Evolutionary conservation across 53 echinoderm and acorn worm genomes (phyloP), one percentile per base, ranked within the genome.

Genomic region (Temnopleurus reevesii): DNA sequence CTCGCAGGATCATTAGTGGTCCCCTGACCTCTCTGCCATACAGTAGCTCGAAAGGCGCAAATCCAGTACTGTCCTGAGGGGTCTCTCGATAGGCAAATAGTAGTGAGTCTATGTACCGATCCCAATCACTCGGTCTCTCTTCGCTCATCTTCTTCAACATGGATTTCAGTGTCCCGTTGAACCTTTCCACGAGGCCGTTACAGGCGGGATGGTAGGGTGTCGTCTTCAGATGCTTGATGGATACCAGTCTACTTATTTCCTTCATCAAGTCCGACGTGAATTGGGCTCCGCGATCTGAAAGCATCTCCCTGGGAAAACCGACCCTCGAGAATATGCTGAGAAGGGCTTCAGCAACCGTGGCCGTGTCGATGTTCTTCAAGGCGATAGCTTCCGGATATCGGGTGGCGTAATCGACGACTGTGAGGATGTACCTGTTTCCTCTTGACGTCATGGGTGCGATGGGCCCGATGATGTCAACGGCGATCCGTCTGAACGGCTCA

Each of bases 401-500:
- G 13, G 91, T 93, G 17, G 88, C 90, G 35, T 91, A 93, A 41
- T 91, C 93, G 25, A 93, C 57, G 8, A 93, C 15, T 19, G 84
- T 89, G 2, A 91, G 45, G 18, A 91, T 91, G 49, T 81, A 91
- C 5, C 91, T 21, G 55, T 93, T 79, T 27, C 71, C 55, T 4
- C 82, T 30, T 13, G 89, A 89, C 9, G 93, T 93, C 23, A 29
- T 59, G 1, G 93, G 91, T 4, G 84, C 25, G 8, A 93, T 91
- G 35, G 93, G 93, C 2, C 91, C 91, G 8, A 93, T 83, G 1
- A 93, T 61, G 76, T 93, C 91, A 12, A 93, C 63, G 38, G 93
- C 93, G 4, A 93, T 56, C 2, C 93, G 88, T 49, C 91, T 33
- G 44, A 93, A 93, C 0, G 93, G 91, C 3, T 49, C 54, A 15